Evolutionary conservation across 2,888 invertebrate genomes (phyloP).

Genomic region (Parnassius smintheus): DNA sequence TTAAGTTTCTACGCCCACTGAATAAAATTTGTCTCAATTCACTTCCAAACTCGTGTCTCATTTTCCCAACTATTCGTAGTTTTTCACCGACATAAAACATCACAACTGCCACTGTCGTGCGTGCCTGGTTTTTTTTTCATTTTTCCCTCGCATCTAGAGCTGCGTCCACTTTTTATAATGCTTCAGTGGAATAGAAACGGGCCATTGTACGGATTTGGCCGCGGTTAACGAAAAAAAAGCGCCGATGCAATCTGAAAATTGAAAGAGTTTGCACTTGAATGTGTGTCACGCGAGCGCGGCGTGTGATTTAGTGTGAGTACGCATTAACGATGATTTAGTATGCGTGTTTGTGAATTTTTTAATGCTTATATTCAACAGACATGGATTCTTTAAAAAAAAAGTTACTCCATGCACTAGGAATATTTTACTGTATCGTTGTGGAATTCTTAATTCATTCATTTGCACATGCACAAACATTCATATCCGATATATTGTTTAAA

Average conservation of each 20-base stretch:
- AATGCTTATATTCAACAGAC: too few relatives aligned
- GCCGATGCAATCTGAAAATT: slow-evolving; percentile 1
- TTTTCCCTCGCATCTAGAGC: background rate
- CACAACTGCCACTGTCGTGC: background rate
- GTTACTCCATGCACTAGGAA: too few relatives aligned
- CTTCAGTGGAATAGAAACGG: slow-evolving; percentile 6
- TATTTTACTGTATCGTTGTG: too few relatives aligned
- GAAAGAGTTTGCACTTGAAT: slow-evolving; percentile 1
- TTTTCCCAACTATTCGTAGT: background rate
- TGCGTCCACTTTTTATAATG: slow-evolving; percentile 14
- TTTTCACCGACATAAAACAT: background rate
- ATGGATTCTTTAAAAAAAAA: too few relatives aligned
- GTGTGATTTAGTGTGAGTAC: background rate
- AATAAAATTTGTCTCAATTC: background rate
- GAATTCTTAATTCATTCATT: too few relatives aligned
- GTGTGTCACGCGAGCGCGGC: slow-evolving; percentile 12
- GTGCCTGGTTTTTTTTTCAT: slow-evolving; percentile 5
- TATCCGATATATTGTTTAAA: too few relatives aligned
- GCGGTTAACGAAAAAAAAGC: slow-evolving; percentile 3
- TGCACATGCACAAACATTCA: too few relatives aligned
- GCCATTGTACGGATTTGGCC: slow-evolving; percentile 11
- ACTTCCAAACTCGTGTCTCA: background rate
- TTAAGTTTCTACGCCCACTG: too few relatives aligned
- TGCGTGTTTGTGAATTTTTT: too few relatives aligned
- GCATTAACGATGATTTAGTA: too few relatives aligned